Evolutionary conservation across 2,797 vertebrate species (phyloP), one percentile per base, ranked within the genome.

Genomic region (Thalassophryne amazonica): DNA sequence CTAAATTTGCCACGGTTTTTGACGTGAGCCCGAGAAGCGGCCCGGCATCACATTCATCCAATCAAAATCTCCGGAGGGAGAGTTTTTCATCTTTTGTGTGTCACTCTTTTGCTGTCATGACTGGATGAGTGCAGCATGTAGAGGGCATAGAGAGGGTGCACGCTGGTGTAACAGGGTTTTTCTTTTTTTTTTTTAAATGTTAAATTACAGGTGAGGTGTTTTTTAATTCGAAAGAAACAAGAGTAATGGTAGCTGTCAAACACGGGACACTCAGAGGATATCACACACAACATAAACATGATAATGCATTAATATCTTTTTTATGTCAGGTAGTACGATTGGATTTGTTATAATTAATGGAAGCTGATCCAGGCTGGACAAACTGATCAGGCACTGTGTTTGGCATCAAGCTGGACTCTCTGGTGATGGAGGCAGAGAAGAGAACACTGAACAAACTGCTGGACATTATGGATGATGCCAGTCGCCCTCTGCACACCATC

Each of bases 81-180:
- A 75, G 73, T 83, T 82, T 83, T 81, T 76, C 77, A 70, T 83
- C 83, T 80, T 86, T 88, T 88, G 81, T 88, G 81, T 86, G 83
- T 84, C 82, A 85, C 76, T 87, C 83, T 85, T 75, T 73, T 60
- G 73, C 67, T 84, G 84, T 83, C 84, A 85, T 66, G 79, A 71
- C 76, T 78, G 77, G 74, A 80, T 80, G 70, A 81, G 69, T 76
- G 72, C 64, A 2, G 76, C 70, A 76, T 71, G 81, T 69, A 62
- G 80, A 80, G 64, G 78, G 84, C 72, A 82, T 74, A 72, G 59
- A 86, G 49, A n/a, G 73, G 67, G 61, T 77, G 79, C 68, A 76
- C 79, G 83, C 74, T 73, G 78, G 87, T 78, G 79, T 76, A 85
- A 80, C 81, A 84, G 78, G 61, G 36, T 38, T 80, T 73, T 76